These are phyloP conservation scores for Petrolisthes manimaculis DNA, from an alignment of 2,888 invertebrate genomes.

Conservation along the genomic window DNA sequence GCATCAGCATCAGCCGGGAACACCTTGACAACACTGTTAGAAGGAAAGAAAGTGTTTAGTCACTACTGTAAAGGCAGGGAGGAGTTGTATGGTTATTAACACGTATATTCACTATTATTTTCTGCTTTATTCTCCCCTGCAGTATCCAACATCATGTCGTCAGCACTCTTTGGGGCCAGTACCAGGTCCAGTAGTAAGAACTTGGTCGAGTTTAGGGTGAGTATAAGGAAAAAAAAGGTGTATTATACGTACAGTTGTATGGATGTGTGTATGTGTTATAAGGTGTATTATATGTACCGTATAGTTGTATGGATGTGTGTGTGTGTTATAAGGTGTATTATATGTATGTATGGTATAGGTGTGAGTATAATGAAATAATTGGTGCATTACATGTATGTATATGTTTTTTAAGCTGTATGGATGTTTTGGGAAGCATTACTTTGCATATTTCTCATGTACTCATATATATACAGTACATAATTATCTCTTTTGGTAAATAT, in stretches of 20 bases:
- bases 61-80: neutral
- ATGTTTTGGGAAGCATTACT: too few species aligned
- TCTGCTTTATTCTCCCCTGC: neutral
- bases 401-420: too few species aligned
- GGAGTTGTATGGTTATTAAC: neutral
- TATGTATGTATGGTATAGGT: neutral
- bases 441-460: too few species aligned
- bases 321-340: neutral
- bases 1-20: too few species aligned
- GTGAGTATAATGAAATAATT: too few species aligned
- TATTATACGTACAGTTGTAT: too few species aligned
- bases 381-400: too few species aligned
- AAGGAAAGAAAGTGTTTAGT: constrained; percentile 21
- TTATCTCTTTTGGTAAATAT: too few species aligned
- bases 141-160: constrained; percentile 47
- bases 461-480: too few species aligned
- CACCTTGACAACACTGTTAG: too few species aligned
- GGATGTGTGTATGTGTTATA: neutral
- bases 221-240: neutral
- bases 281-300: neutral
- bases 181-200: constrained; percentile 87
- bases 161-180: constrained; percentile 81
- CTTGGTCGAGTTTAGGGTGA: constrained; percentile 83
- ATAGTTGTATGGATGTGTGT: neutral
- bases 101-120: neutral